Evolutionary conservation across 2,113 vertebrate genomes (phyloP), one percentile per base, ranked within the genome.

Genomic region (Dasyornis broadbenti): DNA sequence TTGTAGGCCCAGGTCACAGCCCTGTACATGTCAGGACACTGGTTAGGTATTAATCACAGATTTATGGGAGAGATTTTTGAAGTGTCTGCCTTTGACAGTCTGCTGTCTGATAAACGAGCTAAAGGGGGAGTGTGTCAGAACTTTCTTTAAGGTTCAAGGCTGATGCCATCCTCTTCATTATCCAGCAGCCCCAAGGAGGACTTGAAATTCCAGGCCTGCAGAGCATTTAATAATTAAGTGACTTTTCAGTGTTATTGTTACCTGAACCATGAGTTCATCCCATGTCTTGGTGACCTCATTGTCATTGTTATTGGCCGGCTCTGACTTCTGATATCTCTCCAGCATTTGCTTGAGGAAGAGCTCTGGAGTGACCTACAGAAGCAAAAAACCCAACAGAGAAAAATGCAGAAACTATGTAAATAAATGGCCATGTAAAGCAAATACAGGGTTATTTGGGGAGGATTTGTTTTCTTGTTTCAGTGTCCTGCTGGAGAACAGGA

Each of bases 261-360:
- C 98, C 97, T 97, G 94, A 59, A 97, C 70, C 98, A 98, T 98
- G 75, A 98, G 91, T 54, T 96, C 89, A 88, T 98, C 81, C 98
- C 98, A 98, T 30, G 98, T 96, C 37, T 56, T 82, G 57, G 98
- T 98, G 57, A 98, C 63, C 6, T 94, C 91, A 97, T 97, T 82
- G 35, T 98, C 96, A 10, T 97, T 98, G 28, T 97, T 97, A 89
- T 60, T 98, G 18, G 33, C 81, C 39, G 97, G 35, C 1, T 96
- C 95, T 75, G 86, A 40, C 30, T 98, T 98, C 27, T 96, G 57
- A 85, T 98, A 98, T 11, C 82, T 97, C 64, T 98, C 95, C 68
- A 98, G 64, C 98, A 98, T 98, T 97, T 98, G 97, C 89, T 97
- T 98, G 96, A 98, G 90, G 95, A 98, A 98, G 76, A 97, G 57